These are phyloP conservation scores for Ciona savignyi DNA, from an alignment of 23 tunicate genomes.

Conservation along the genomic window DNA sequence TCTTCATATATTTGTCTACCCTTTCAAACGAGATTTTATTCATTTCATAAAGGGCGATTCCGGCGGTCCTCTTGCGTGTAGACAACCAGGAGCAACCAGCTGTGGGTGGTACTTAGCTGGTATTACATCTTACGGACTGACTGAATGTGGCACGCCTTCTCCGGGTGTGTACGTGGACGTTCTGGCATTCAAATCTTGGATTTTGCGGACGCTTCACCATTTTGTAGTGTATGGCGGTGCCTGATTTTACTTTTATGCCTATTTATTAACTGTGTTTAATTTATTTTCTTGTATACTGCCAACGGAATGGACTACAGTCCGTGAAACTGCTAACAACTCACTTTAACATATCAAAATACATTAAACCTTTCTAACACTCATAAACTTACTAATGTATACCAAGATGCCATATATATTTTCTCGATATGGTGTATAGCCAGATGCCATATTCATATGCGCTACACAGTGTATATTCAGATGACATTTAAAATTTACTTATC, in stretches of 20 bases:
- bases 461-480: no score
- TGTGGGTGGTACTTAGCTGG: conserved; percentile 76
- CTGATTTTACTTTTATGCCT: neutral
- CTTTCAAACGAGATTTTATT: no score
- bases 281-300: neutral
- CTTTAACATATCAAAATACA: no score
- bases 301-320: neutral
- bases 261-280: no score
- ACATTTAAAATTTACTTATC: no score
- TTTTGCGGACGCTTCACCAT: conserved; percentile 5
- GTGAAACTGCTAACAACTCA: neutral
- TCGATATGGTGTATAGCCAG: no score
- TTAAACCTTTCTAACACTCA: no score
- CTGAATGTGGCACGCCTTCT: conserved; percentile 51
- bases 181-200: conserved; percentile 49
- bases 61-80: conserved; percentile 78
- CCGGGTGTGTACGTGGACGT: conserved; percentile 70
- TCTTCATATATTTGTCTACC: no score
- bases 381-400: no score
- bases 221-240: neutral
- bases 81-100: neutral
- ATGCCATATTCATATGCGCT: no score
- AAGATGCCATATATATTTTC: no score
- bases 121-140: conserved; percentile 62
- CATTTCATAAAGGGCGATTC: conserved; percentile 97